Base-by-base conservation (phyloP, 2,888 invertebrate genomes). In the Polydrusus tereticollis region DNA sequence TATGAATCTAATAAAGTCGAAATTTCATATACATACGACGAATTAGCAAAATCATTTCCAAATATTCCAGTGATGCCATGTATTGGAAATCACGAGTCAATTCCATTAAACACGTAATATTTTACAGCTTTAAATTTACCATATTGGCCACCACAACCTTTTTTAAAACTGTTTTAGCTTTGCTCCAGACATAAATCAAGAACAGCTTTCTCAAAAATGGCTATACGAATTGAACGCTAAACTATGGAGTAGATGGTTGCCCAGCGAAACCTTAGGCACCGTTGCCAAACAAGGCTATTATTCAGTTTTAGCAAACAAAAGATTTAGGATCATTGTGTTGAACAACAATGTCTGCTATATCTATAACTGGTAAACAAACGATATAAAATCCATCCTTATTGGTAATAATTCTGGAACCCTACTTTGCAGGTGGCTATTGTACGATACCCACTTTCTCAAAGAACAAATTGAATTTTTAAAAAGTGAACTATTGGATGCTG, bases 391-490 rank as follows among this genome's bases (percentile, higher is more conserved):
- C n/a, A n/a, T n/a, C n/a, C n/a, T 7, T 29, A 29, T 29, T 29
- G 5, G 29, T 29, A 4, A 29, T 29, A 29, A 29, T n/a, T n/a
- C n/a, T n/a, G n/a, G n/a, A n/a, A n/a, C n/a, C n/a, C n/a, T 7
- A 57, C 6, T 38, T 64, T 69, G 7, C 57, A 81, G 81, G 81
- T 84, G 84, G 84, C 69, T 85, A 38, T 65, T 83, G 3, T 82
- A 81, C 55, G 78, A 94, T 78, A 91, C 93, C 1, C 82, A 85
- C 14, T 94, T 94, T 80, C 90, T 93, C 0, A 90, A 91, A 74
- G 90, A 87, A 10, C 94, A 96, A 83, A 86, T 98, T 66, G 89
- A 91, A 63, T 98, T 97, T 96, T 84, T 98, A 43, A 89, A 92
- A 23, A 69, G 77, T 5, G 78, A 80, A 43, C 72, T 84, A 38